Evolutionary conservation across 2,888 invertebrate species (phyloP), one percentile per base, ranked within the genome.

Genomic region (Prosapia bicincta): DNA sequence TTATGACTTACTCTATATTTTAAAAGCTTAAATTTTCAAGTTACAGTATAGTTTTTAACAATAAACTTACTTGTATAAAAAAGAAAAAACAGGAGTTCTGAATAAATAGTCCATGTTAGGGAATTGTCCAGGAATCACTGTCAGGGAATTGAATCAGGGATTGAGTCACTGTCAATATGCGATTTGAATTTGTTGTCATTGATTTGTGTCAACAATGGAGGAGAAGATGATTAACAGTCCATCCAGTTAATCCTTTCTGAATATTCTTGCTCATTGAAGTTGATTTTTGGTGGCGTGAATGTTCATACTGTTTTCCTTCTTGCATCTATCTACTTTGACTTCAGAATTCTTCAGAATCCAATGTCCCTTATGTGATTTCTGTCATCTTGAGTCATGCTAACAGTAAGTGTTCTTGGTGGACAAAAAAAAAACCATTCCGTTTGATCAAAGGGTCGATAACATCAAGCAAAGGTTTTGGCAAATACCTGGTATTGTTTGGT

Each of bases 341-440:
- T 20, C 28, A 26, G 25, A 43, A 43, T 67, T 25, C 66, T 25
- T 26, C 28, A 13, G 70, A 70, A n/a, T 70, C 68, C 26, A 13
- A 26, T 5, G 1, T 71, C 26, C 26, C 71, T 65, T 65, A 9
- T 25, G 71, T 71, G 66, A 20, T 54, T 71, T 13, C 10, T 54
- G 30, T 71, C 28, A 26, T 65, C 65, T 26, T 71, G 10, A 25
- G 28, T 71, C 65, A 71, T 71, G 71, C 71, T 26, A 65, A 71
- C 71, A 65, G 25, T 25, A 70, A 70, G 43, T 70, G 15, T 26
- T 65, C 26, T 20, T 26, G 71, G 15, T 65, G 71, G 26, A 65
- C 26, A n/a, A 71, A 65, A n/a, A n/a, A n/a, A 66, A 65, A 71
- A 54, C 65, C 65, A 71, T 71, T 71, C 24, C 54, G 71, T 26